Percentiles rank a stretch among this genome's conserved stretches.
Evolutionary conservation across 2,888 invertebrate genomes (phyloP).

Genomic region (Azorinus chamasolen): DNA sequence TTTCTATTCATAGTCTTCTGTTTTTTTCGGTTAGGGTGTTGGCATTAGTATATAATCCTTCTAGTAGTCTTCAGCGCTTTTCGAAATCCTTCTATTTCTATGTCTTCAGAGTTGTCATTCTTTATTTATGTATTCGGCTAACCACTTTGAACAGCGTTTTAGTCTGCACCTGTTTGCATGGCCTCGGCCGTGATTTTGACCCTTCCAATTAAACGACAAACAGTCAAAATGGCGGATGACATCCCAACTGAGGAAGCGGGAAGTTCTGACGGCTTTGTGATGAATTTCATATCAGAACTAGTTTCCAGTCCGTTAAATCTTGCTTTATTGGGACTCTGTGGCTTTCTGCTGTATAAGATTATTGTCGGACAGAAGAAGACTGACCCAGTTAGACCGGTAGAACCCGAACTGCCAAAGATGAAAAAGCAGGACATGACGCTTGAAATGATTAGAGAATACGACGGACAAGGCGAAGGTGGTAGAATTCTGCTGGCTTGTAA

Average conservation of each 20-base stretch:
- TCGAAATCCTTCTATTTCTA: too few species aligned
- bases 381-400: conserved; percentile 82
- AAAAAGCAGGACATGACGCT: conserved; percentile 95
- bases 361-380: conserved; percentile 86
- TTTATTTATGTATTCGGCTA: too few species aligned
- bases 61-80: too few species aligned
- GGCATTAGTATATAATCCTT: too few species aligned
- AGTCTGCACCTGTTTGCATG: too few species aligned
- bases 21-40: too few species aligned
- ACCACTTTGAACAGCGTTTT: too few species aligned
- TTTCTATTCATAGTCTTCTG: too few species aligned
- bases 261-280: conserved; percentile 61
- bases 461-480: conserved; percentile 93
- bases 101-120: too few species aligned
- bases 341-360: conserved; percentile 92
- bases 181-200: too few species aligned
- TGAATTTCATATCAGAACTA: conserved; percentile 87
- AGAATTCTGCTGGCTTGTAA: conserved; percentile 97
- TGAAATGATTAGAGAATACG: conserved; percentile 94
- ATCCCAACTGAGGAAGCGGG: conserved; percentile 48
- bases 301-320: conserved; percentile 91
- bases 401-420: conserved; percentile 92
- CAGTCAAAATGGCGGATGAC: conserved; percentile 70
- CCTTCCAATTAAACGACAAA: background rate
- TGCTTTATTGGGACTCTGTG: conserved; percentile 90